Conservation (phyloP, 2,113 vertebrate genomes). For the Poicephalus gulielmi region DNA sequence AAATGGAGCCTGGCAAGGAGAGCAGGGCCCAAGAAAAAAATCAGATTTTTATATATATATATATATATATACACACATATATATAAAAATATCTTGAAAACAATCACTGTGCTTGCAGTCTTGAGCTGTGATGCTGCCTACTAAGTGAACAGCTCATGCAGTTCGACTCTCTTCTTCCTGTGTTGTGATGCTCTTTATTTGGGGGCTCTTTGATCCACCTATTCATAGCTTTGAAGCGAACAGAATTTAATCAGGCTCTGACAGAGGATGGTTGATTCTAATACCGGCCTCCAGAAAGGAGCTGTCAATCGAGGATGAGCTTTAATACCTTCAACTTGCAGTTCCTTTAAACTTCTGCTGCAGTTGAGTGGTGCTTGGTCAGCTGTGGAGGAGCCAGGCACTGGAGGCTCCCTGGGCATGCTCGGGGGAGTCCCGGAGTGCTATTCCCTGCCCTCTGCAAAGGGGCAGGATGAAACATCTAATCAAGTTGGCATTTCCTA, state of each 20-base stretch:
- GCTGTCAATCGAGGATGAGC: conserved; percentile 44
- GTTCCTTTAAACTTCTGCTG: not conserved
- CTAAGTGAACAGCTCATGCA: conserved; percentile 29
- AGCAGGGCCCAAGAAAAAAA: not conserved
- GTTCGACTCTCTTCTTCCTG: conserved; percentile 46
- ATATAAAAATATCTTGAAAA: not conserved
- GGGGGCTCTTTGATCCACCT: conserved; percentile 55
- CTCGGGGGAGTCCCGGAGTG: rapidly evolving
- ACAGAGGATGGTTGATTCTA: not conserved
- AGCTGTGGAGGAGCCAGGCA: not conserved
- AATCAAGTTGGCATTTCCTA: not conserved
- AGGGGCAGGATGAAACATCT: not conserved
- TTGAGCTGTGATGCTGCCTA: conserved; percentile 32
- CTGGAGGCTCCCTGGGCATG: not conserved
- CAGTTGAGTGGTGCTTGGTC: not conserved
- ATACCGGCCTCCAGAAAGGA: not conserved
- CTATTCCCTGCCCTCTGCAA: not conserved
- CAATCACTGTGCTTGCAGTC: not conserved
- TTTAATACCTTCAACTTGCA: conserved; percentile 3
- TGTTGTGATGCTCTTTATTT: not conserved
- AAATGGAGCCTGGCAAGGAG: not conserved
- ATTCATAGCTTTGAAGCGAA: conserved; percentile 28
- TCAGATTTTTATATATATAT: no score
- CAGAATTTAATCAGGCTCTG: conserved; percentile 59
- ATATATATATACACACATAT: not conserved